Conservation (phyloP, 2,888 invertebrate species). For the Boloria euphrosyne region DNA sequence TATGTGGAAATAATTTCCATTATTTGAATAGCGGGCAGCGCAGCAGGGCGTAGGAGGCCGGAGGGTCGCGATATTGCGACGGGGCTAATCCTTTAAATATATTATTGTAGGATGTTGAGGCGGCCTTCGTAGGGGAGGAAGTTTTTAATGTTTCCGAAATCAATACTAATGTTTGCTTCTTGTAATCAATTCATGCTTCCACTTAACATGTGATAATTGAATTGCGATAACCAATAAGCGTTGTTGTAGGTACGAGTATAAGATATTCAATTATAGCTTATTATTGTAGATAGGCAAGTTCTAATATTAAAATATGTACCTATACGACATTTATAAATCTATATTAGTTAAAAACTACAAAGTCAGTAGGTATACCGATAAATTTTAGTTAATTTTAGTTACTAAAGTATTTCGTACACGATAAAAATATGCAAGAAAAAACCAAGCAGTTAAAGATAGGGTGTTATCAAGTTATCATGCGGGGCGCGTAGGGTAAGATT, state of each 20-base stretch:
- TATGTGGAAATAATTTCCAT: constrained; percentile 82
- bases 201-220: constrained; percentile 18
- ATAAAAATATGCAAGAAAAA: constrained; percentile 20
- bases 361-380: too few species aligned
- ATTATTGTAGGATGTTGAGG: constrained; percentile 77
- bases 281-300: too few species aligned
- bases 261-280: background rate
- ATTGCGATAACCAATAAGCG: constrained; percentile 3
- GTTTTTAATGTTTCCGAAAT: constrained; percentile 73
- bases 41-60: constrained; percentile 51
- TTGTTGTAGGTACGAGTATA: background rate
- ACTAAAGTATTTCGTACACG: background rate
- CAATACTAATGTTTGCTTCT: constrained; percentile 70
- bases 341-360: too few species aligned
- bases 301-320: background rate
- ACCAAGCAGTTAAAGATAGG: constrained; percentile 24
- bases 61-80: constrained; percentile 80
- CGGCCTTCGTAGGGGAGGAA: constrained; percentile 62
- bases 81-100: constrained; percentile 82
- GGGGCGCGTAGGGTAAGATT: constrained; percentile 50
- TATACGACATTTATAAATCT: too few species aligned
- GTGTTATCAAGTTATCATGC: constrained; percentile 51
- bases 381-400: too few species aligned
- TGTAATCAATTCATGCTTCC: constrained; percentile 32
- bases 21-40: constrained; percentile 75